Evolutionary conservation across 2,888 invertebrate genomes (phyloP), one percentile per base, ranked within the genome.

Genomic region (Ophion costatus): DNA sequence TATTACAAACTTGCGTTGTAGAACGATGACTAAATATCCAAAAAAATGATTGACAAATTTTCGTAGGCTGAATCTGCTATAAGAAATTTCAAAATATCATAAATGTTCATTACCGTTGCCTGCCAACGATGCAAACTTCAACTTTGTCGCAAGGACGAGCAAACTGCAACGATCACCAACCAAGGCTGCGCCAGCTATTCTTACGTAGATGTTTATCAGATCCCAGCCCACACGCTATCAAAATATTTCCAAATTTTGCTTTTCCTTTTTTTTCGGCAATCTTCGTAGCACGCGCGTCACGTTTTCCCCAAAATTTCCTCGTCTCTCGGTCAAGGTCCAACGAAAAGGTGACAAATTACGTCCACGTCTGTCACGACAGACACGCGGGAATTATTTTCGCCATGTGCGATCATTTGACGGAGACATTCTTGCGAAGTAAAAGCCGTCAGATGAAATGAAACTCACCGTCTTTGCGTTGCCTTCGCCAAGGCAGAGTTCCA

Each of bases 401-500:
- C 75, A 24, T 20, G 66, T 67, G 74, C 67, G 17, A 61, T 70
- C n/a, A 42, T 64, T 45, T 29, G 11, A 38, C 76, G 38, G 20
- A 29, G 42, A 17, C 38, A 66, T 66, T 73, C 29, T 76, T 61
- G 17, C 38, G 22, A 67, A n/a, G 45, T 10, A 24, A 86, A 80
- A 22, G 74, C 74, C 63, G 24, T 77, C 73, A 74, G 73, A 78
- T 69, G 20, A 29, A 71, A 86, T 73, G 67, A 86, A 85, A 85
- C 87, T 90, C 94, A 93, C 95, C 92, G 84, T 95, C 95, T 88
- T 94, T 94, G 82, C 95, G 94, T 74, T 95, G 95, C 87, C 96
- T 93, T 85, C 95, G 93, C 95, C 96, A 96, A 4, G 96, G 95
- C 85, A 95, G 91, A 42, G 95, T 95, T 61, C 96, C 95, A 89